Percentiles rank a stretch among this genome's conserved stretches.
These are phyloP conservation scores for Petrocephalus schoutedeni DNA, from an alignment of 2,797 vertebrate species.

Conservation along the genomic window DNA sequence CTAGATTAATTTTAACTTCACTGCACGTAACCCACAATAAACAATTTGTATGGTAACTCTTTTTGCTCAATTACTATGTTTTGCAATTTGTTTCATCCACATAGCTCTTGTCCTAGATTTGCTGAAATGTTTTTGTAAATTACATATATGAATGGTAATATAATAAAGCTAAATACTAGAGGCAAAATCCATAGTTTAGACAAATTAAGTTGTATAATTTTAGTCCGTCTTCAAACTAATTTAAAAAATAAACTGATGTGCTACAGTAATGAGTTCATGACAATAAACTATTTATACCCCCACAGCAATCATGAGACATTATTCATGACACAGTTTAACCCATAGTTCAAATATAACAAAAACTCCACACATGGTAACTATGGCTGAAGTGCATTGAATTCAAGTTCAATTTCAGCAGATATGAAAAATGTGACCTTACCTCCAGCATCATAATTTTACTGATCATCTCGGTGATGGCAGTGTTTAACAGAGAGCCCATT, in stretches of 20 bases:
- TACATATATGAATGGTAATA: not conserved
- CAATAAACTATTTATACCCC: not conserved
- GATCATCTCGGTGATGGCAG: constrained; percentile 76
- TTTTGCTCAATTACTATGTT: not conserved
- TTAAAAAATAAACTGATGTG: not conserved
- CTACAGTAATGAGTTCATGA: not conserved
- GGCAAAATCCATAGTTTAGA: not conserved
- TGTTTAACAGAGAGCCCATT: constrained; percentile 86
- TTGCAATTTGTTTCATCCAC: not conserved
- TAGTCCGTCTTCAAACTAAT: not conserved
- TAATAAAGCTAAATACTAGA: not conserved
- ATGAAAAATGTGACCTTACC: constrained; percentile 54
- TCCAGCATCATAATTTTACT: constrained; percentile 79
- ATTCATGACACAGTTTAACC: not conserved
- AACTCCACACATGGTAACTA: not conserved
- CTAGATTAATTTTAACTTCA: not conserved
- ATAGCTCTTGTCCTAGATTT: not conserved
- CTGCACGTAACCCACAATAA: not conserved
- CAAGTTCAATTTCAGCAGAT: not conserved
- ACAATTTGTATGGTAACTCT: not conserved
- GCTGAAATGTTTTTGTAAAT: not conserved
- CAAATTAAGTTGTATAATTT: not conserved
- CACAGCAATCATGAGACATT: not conserved
- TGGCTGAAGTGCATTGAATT: not conserved
- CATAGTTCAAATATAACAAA: not conserved